Percentiles rank a stretch among this genome's conserved stretches.
Conservation (phyloP, 2,113 vertebrate species). For the Corvus hawaiiensis region DNA sequence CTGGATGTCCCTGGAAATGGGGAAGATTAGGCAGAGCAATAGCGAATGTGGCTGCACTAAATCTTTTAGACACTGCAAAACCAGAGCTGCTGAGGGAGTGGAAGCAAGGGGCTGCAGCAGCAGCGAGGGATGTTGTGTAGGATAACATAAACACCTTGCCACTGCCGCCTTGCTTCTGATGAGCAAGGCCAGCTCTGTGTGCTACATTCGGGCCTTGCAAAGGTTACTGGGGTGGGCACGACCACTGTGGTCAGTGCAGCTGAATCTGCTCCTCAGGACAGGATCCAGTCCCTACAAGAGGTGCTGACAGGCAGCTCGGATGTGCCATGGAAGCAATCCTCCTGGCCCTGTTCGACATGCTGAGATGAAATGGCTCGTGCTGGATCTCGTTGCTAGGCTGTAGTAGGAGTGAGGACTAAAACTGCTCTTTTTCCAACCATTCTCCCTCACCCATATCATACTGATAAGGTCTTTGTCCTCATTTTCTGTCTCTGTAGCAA, state of each 20-base stretch:
- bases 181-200: neutral
- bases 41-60: neutral
- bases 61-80: neutral
- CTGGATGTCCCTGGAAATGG: neutral
- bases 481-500: neutral
- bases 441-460: neutral
- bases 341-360: neutral
- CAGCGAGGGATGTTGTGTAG: neutral
- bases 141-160: neutral
- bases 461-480: neutral
- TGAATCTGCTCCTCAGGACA: neutral
- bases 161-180: too few relatives aligned
- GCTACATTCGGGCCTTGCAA: neutral
- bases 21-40: neutral
- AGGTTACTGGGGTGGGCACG: accelerated
- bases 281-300: neutral
- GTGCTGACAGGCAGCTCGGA: neutral
- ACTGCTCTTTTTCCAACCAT: neutral
- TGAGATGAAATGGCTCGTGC: neutral
- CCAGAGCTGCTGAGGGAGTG: neutral
- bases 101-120: neutral
- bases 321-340: neutral
- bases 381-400: neutral
- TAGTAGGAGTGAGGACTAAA: neutral
- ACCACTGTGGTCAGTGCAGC: neutral